These are phyloP conservation scores for Trogon melanurus DNA, from an alignment of 2,113 vertebrate genomes.

Conservation along the genomic window DNA sequence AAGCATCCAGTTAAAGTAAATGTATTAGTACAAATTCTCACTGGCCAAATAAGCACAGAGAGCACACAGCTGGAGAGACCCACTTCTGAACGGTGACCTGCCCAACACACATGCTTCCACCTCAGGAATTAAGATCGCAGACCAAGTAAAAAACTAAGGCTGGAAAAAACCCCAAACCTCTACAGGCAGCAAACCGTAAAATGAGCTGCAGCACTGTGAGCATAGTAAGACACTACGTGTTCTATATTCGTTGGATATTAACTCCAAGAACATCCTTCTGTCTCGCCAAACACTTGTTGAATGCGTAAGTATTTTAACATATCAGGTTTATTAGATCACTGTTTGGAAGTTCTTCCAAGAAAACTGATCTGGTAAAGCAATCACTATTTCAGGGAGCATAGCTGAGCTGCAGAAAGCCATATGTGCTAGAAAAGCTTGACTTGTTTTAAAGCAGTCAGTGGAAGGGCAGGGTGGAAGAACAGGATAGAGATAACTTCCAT, in stretches of 20 bases:
- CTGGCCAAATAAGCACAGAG: background rate
- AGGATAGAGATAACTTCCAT: background rate
- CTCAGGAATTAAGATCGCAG: background rate
- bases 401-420: background rate
- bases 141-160: fast-evolving
- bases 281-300: conserved; percentile 62
- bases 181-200: background rate
- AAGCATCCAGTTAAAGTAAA: background rate
- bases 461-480: background rate
- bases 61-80: background rate
- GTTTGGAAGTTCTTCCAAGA: conserved; percentile 30
- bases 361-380: conserved; percentile 50
- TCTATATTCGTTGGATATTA: background rate
- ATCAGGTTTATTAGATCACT: conserved; percentile 54
- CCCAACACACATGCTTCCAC: background rate
- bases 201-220: background rate
- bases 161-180: background rate
- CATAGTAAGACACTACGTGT: conserved; percentile 18
- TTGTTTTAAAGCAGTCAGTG: conserved; percentile 6
- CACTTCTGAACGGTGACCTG: background rate
- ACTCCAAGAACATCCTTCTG: conserved; percentile 43
- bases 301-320: conserved; percentile 51
- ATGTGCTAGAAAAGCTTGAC: background rate
- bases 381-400: conserved; percentile 10
- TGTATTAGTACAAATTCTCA: background rate